phyloP scores from a whole-genome alignment of 2,888 invertebrate genomes.

The Perizoma flavofasciatum region DNA sequence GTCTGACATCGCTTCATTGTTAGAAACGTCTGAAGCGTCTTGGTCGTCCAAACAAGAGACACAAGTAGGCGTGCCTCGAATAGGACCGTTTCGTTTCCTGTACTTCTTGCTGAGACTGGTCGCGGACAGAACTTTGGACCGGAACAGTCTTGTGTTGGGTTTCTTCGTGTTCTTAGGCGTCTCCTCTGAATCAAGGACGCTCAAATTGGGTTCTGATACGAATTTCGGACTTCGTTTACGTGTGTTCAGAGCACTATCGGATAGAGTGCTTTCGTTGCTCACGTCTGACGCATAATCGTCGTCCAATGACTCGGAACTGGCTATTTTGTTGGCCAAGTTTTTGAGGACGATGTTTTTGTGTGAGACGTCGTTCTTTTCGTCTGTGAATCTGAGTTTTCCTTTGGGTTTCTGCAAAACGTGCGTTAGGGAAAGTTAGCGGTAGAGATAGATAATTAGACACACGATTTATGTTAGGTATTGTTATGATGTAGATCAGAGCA shows the following conservation, averaged over 20 bases:
- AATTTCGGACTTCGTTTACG: conserved; percentile 75
- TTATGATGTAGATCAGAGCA: neutral
- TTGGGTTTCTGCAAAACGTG: conserved; percentile 74
- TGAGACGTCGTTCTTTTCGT: conserved; percentile 70
- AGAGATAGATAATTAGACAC: conserved; percentile 31
- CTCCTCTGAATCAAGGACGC: conserved; percentile 65
- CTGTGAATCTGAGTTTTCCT: conserved; percentile 64
- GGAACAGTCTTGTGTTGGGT: conserved; percentile 66
- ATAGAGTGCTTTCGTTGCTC: conserved; percentile 75
- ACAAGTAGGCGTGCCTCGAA: conserved; percentile 71
- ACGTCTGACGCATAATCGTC: conserved; percentile 73
- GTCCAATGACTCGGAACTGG: conserved; percentile 68
- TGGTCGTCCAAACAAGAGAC: conserved; percentile 76
- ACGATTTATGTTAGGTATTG: too few species aligned
- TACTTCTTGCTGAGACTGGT: conserved; percentile 72
- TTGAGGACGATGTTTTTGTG: conserved; percentile 77
- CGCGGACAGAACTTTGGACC: conserved; percentile 65
- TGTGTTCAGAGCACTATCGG: conserved; percentile 69
- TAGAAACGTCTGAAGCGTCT: conserved; percentile 55
- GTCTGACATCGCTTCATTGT: conserved; percentile 37
- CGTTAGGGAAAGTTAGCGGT: conserved; percentile 45
- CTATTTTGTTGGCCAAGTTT: conserved; percentile 74
- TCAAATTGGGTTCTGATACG: conserved; percentile 78
- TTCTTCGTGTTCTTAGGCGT: conserved; percentile 76
- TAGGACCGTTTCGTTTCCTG: conserved; percentile 59